phyloP scores from a whole-genome alignment of 2,888 invertebrate species.

The Andricus quercusramuli region DNA sequence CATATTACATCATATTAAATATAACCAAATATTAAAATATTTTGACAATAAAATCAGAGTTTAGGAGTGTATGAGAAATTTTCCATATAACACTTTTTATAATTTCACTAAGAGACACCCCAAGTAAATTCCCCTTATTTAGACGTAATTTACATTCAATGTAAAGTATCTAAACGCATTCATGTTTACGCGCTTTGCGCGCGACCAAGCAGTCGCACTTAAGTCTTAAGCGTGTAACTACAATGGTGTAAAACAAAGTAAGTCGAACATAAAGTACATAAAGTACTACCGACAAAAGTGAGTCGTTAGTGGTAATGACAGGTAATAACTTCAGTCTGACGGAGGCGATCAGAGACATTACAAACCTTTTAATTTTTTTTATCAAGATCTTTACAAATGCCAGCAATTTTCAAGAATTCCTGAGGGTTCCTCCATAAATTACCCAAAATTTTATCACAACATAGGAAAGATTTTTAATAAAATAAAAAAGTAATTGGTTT shows the following conservation, averaged over 20 bases:
- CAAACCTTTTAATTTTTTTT: not conserved
- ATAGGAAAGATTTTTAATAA: no score
- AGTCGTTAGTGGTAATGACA: conserved; percentile 10
- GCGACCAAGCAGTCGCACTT: conserved; percentile 14
- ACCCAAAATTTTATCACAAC: no score
- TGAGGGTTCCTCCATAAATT: no score
- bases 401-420: no score
- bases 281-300: not conserved
- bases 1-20: no score
- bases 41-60: no score
- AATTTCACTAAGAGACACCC: no score
- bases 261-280: not conserved
- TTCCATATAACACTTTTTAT: no score
- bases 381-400: not conserved
- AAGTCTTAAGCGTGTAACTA: not conserved
- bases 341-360: not conserved
- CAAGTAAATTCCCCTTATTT: conserved; percentile 5
- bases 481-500: no score
- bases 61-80: no score
- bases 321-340: not conserved
- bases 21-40: no score
- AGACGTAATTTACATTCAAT: conserved; percentile 28
- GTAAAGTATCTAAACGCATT: conserved; percentile 10
- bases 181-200: not conserved
- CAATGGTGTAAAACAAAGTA: conserved; percentile 10